Conservation (phyloP, 2,888 invertebrate genomes). For the Margaritifera margaritifera region DNA sequence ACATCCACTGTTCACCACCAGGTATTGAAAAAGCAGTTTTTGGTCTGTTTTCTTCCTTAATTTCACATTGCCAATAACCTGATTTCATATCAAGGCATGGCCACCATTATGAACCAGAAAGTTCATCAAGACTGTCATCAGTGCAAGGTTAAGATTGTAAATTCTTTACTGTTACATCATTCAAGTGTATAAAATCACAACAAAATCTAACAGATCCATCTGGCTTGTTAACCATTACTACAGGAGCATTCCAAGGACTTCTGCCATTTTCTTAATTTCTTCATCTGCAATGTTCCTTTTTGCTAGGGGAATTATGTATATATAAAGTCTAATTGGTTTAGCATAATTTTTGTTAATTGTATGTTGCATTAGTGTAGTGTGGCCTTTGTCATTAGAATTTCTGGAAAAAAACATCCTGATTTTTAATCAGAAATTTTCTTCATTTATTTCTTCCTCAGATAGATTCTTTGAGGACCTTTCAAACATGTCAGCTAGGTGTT, state of each 20-base stretch:
- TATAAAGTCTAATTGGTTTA: constrained; percentile 24
- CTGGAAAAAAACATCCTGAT: too few relatives aligned
- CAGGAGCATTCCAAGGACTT: constrained; percentile 11
- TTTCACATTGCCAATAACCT: constrained; percentile 34
- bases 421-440: too few relatives aligned
- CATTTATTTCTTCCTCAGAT: too few relatives aligned
- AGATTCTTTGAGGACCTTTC: constrained; percentile 10
- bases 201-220: too few relatives aligned
- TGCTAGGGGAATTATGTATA: constrained; percentile 24
- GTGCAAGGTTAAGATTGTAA: too few relatives aligned
- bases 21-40: constrained; percentile 29
- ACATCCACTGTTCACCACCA: constrained; percentile 28
- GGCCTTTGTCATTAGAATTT: too few relatives aligned
- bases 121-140: constrained; percentile 24
- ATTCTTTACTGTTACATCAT: too few relatives aligned
- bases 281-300: constrained; percentile 22
- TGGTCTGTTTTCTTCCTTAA: constrained; percentile 19
- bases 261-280: constrained; percentile 29
- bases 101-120: constrained; percentile 25
- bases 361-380: too few relatives aligned
- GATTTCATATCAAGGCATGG: too few relatives aligned
- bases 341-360: constrained; percentile 21
- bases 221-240: too few relatives aligned
- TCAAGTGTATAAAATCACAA: background rate
- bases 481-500: constrained; percentile 17